Evolutionary conservation across 2,888 invertebrate species (phyloP), one percentile per base, ranked within the genome.

Genomic region (Dromius quadrimaculatus): DNA sequence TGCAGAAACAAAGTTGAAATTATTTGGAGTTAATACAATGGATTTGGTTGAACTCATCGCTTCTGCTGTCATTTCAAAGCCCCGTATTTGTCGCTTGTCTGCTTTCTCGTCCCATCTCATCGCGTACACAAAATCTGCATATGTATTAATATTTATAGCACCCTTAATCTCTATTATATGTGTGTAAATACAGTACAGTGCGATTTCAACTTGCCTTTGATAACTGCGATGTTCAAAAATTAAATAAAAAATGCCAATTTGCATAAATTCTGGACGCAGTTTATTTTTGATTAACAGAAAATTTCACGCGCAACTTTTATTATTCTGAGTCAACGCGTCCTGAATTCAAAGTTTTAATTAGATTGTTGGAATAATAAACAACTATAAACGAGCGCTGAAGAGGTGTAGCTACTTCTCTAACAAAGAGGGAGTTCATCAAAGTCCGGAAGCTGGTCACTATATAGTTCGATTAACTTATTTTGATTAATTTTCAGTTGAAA

Each of bases 81-180:
- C 32, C 71, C 68, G 72, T 63, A 50, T n/a, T 13, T 34, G 32
- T 50, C 50, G 36, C 32, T 20, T 28, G 64, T 15, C 59, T 34
- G 43, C 45, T 11, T 13, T 50, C 13, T 15, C 34, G 62, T 11
- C 59, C 41, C 59, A 43, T 11, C 28, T 50, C 19, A 19, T 66
- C 54, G 71, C 57, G 73, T 71, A 72, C 72, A 68, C 71, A 74
- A 72, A 74, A 74, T 76, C 73, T 74, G 73, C 76, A 76, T 75
- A 74, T 36, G 50, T 76, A 77, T 77, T 77, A 77, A 78, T 78
- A 78, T 78, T 78, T 78, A 78, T 78, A 76, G 75, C 75, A 69
- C 72, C 73, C 75, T 76, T 77, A 78, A 78, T 77, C 77, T 76
- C 73, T 74, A 76, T 77, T 76, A 76, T 75, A 77, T 77, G 75